Base-by-base conservation (phyloP, 2,797 vertebrate species). In the Lindbergichthys nudifrons region DNA sequence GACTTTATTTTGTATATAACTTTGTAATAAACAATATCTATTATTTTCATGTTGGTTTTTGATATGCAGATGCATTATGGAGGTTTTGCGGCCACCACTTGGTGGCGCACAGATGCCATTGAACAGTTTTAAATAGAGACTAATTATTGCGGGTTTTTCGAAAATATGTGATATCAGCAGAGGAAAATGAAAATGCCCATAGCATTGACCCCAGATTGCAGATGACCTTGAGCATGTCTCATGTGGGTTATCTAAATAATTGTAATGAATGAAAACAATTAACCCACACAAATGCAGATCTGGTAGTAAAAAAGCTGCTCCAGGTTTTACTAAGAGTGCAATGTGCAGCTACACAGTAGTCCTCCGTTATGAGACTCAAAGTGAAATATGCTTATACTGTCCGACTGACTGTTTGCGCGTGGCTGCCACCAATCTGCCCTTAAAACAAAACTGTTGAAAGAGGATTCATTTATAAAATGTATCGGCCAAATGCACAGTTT, bases 11-110 rank as follows among this genome's bases (percentile, higher is more conserved):
- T 89, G 65, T 86, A 72, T 65, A 73, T 83, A 82, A 74, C 10
- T 14, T 70, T 83, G 58, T 77, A 91, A 88, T 89, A 90, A 93
- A 92, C 41, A 39, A 10, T 43, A 5, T n/a, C 57, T 9, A 74
- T 69, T 56, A 45, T 47, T 50, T 11, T 23, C 26, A 0, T 57
- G 14, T 59, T 26, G 41, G 21, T 50, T 57, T 52, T 48, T 72
- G 8, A 71, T 46, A 57, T 64, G 10, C 21, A 8, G 3, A 21
- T 32, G 3, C 4, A 30, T 64, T 69, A 48, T 54, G 2, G 6
- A 21, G 7, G 26, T 45, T 26, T 61, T n/a, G 4, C 26, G 32
- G 18, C 23, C 15, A 50, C 91, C 92, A 89, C 89, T 86, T 75
- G 90, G 77, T 87, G 91, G 87, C 50, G 81, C 65, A 60, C 48